These are phyloP conservation scores for Stigmatopora nigra DNA, from an alignment of 2,113 vertebrate genomes.

Conservation along the genomic window DNA sequence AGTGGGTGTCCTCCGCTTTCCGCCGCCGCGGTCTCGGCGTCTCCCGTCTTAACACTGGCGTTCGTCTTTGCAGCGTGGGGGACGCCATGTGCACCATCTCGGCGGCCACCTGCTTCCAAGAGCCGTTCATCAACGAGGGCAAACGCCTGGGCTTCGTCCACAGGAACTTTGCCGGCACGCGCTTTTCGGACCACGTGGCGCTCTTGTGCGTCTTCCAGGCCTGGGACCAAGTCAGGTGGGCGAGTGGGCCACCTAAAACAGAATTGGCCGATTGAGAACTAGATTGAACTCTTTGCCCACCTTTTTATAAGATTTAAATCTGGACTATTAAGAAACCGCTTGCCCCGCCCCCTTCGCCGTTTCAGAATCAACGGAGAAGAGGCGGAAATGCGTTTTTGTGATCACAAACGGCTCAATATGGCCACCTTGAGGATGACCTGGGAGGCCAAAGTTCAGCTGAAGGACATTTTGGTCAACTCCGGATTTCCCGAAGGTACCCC, in stretches of 20 bases:
- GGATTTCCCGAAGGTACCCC: constrained; percentile 90
- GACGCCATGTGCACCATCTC: constrained; percentile 92
- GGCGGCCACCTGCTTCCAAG: constrained; percentile 87
- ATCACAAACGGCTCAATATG: constrained; percentile 93
- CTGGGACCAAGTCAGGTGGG: constrained; percentile 90
- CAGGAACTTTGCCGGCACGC: constrained; percentile 85
- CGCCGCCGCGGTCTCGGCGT: background rate
- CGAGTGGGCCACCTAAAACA: background rate
- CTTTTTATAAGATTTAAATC: too few relatives aligned
- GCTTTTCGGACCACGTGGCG: constrained; percentile 92
- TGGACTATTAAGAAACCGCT: too few relatives aligned
- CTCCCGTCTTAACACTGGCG: background rate
- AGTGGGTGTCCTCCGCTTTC: constrained; percentile 67
- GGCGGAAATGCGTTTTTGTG: constrained; percentile 86
- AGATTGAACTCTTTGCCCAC: background rate
- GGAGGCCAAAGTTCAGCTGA: constrained; percentile 97
- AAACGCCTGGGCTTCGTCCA: constrained; percentile 87
- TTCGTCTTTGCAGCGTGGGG: constrained; percentile 74
- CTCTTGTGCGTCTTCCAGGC: constrained; percentile 90
- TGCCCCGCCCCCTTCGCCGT: background rate
- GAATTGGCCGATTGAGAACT: background rate
- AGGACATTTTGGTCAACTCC: constrained; percentile 85
- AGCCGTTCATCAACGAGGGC: constrained; percentile 91
- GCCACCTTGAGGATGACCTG: constrained; percentile 94
- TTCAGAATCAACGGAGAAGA: constrained; percentile 88